phyloP scores from a whole-genome alignment of 2,113 vertebrate species.

The Proteles cristata region DNA sequence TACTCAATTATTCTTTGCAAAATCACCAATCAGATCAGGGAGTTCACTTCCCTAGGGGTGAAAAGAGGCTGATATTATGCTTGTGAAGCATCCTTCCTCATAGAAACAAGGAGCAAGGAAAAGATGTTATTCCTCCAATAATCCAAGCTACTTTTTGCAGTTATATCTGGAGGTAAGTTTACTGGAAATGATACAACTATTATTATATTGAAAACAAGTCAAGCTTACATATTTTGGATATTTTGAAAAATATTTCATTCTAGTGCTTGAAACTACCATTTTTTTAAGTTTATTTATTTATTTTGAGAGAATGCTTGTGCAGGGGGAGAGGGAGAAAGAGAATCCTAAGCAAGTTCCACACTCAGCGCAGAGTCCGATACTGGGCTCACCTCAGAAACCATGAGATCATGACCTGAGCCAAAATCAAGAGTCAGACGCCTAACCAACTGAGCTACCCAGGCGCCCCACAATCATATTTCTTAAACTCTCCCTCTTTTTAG shows the following conservation, averaged over 20 bases:
- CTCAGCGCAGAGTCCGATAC: too few relatives aligned
- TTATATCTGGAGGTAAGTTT: not conserved
- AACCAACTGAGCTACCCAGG: too few relatives aligned
- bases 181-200: not conserved
- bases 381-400: too few relatives aligned
- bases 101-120: slow-evolving; percentile 3
- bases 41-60: not conserved
- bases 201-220: slow-evolving; percentile 11
- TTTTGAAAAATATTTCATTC: slow-evolving; percentile 17
- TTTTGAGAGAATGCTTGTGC: too few relatives aligned
- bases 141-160: not conserved
- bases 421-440: too few relatives aligned
- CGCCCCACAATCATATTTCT: too few relatives aligned
- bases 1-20: slow-evolving; percentile 7
- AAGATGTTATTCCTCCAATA: not conserved
- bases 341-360: too few relatives aligned
- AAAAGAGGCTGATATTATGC: not conserved
- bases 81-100: not conserved
- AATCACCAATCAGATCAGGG: not conserved
- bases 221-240: not conserved
- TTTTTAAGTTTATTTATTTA: too few relatives aligned
- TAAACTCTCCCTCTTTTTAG: slow-evolving; percentile 15
- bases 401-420: too few relatives aligned
- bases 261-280: not conserved
- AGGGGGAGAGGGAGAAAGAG: too few relatives aligned